A percentile compares a stretch with the other conserved stretches of the same genome.
phyloP scores from a whole-genome alignment of 2,113 vertebrate species.

The Cottus gobio region DNA sequence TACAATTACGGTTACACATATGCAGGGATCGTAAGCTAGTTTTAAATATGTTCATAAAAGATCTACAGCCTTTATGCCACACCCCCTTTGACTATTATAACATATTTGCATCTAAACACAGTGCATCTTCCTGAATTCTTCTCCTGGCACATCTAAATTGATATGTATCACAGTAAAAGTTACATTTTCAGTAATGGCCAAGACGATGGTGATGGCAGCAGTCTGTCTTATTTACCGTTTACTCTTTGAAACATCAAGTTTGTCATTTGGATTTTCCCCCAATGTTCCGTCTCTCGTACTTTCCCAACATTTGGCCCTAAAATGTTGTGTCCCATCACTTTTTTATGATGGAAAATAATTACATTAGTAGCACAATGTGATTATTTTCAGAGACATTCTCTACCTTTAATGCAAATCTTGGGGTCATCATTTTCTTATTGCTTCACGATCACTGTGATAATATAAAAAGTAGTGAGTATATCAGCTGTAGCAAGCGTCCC shows the following conservation, averaged over 20 bases:
- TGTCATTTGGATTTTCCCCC: background rate
- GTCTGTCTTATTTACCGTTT: background rate
- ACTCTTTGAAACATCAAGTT: background rate
- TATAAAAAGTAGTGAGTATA: background rate
- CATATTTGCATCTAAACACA: conserved; percentile 10
- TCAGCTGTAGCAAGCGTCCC: background rate
- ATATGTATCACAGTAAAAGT: background rate
- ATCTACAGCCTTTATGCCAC: background rate
- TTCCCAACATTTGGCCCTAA: background rate
- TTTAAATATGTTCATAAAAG: conserved; percentile 14
- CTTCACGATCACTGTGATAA: background rate
- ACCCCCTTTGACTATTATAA: conserved; percentile 4
- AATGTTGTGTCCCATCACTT: background rate
- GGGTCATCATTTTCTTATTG: background rate
- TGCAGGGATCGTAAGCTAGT: conserved; percentile 15
- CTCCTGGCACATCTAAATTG: conserved; percentile 17
- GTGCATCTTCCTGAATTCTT: conserved; percentile 27
- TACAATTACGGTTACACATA: conserved; percentile 13
- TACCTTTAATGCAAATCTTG: background rate
- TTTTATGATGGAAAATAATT: background rate
- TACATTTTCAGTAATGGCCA: background rate
- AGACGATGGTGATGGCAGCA: background rate
- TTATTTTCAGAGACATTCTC: background rate
- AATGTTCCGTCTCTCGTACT: background rate
- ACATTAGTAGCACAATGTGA: background rate